Evolutionary conservation across 2,797 vertebrate species (phyloP).

Genomic region (Tinamus major): DNA sequence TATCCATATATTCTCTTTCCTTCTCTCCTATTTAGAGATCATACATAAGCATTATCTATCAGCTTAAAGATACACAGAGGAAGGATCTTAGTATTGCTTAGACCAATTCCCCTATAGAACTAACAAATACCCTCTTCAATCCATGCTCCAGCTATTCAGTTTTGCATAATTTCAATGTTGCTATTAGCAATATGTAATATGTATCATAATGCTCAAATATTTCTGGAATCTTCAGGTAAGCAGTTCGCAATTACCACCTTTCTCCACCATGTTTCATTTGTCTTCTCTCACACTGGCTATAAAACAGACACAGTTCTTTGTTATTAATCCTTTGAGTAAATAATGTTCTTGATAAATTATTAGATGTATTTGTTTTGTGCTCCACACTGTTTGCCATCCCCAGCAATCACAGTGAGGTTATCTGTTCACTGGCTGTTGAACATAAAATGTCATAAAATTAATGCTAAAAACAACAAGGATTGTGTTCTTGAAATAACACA

Average conservation of each 20-base stretch:
- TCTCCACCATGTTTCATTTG: not conserved
- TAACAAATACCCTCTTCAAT: not conserved
- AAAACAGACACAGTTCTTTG: not conserved
- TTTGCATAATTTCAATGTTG: not conserved
- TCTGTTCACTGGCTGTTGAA: not conserved
- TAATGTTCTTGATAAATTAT: constrained; percentile 5
- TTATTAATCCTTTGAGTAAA: not conserved
- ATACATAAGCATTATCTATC: not conserved
- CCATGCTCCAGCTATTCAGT: not conserved
- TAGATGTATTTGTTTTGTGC: not conserved
- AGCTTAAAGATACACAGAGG: not conserved
- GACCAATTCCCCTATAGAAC: not conserved
- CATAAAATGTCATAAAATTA: constrained; percentile 17
- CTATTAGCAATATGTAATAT: not conserved
- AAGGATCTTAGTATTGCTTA: not conserved
- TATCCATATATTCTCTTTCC: not conserved
- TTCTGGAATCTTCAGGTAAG: not conserved
- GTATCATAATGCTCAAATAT: not conserved
- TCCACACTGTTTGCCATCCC: constrained; percentile 43
- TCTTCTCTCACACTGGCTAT: not conserved
- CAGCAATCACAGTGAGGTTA: constrained; percentile 3
- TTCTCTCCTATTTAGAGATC: not conserved
- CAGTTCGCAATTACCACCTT: not conserved
- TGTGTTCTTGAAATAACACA: constrained; percentile 1
- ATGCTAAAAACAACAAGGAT: constrained; percentile 11